Percentiles rank a stretch among this genome's conserved stretches.
Conservation (phyloP, 1,140 invertebrate genomes). For the Choristoneura fumiferana region DNA sequence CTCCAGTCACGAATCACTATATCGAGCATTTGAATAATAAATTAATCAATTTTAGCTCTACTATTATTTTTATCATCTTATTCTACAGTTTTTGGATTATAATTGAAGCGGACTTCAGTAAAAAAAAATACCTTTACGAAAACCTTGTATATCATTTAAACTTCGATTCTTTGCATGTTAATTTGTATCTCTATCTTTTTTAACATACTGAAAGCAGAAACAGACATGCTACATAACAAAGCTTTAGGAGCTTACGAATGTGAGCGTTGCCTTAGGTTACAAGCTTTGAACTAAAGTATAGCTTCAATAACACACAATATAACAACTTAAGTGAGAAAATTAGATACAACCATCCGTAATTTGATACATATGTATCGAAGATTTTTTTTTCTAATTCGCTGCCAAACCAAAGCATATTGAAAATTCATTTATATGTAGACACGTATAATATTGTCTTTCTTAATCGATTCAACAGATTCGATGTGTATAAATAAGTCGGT, state of each 20-base stretch:
- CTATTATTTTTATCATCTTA: not conserved
- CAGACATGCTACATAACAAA: not conserved
- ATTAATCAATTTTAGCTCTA: not conserved
- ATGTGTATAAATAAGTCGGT: too few relatives aligned
- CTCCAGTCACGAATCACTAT: too few relatives aligned
- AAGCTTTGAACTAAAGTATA: not conserved
- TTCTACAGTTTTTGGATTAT: not conserved
- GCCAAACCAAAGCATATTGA: too few relatives aligned
- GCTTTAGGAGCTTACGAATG: not conserved
- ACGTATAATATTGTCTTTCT: too few relatives aligned
- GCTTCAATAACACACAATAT: not conserved
- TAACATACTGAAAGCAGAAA: not conserved
- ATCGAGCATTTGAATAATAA: too few relatives aligned
- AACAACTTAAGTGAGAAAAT: not conserved
- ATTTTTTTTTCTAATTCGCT: too few relatives aligned
- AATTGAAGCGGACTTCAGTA: not conserved
- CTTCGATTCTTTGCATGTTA: too few relatives aligned
- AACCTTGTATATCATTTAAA: too few relatives aligned
- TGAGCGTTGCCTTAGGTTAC: conserved; percentile 5
- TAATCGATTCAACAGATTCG: too few relatives aligned
- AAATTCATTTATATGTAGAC: too few relatives aligned
- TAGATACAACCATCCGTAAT: too few relatives aligned
- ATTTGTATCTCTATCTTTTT: not conserved
- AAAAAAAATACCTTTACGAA: not conserved
- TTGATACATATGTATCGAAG: too few relatives aligned